Percentiles rank a stretch among this genome's conserved stretches.
Conservation (phyloP, 2,113 vertebrate genomes). For the Phodopus roborovskii region DNA sequence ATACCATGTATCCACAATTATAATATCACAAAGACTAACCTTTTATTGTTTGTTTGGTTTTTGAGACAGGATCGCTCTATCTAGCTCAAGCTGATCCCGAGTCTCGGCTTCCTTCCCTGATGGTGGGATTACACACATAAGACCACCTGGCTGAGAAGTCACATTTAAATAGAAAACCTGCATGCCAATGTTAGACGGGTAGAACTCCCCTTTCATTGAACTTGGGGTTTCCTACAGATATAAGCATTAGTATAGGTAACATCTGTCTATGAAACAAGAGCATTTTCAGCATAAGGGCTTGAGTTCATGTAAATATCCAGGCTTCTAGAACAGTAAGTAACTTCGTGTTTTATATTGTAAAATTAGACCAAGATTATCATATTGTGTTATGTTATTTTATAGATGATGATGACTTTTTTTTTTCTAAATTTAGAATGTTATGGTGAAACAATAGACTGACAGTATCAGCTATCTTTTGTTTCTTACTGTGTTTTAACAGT, state of each 20-base stretch:
- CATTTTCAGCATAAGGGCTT: background rate
- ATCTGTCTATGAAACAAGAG: background rate
- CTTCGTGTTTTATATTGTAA: background rate
- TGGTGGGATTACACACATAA: background rate
- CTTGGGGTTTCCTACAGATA: background rate
- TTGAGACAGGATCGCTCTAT: background rate
- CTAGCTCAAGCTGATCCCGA: background rate
- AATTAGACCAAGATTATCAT: conserved; percentile 25
- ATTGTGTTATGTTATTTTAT: background rate
- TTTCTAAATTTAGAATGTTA: background rate
- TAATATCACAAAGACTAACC: background rate
- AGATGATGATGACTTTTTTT: background rate
- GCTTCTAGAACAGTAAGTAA: background rate
- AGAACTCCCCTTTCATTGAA: background rate
- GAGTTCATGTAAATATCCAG: background rate
- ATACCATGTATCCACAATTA: background rate
- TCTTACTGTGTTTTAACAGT: conserved; percentile 47
- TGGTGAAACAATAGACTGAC: background rate
- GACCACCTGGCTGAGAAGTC: background rate
- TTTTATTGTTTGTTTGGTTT: background rate
- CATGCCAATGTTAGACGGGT: background rate
- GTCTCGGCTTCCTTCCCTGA: background rate
- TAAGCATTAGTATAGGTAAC: background rate
- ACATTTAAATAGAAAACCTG: background rate
- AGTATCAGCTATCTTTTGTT: background rate